These are phyloP conservation scores for Mycalesis mineus DNA, from an alignment of 2,888 invertebrate species.

Conservation along the genomic window DNA sequence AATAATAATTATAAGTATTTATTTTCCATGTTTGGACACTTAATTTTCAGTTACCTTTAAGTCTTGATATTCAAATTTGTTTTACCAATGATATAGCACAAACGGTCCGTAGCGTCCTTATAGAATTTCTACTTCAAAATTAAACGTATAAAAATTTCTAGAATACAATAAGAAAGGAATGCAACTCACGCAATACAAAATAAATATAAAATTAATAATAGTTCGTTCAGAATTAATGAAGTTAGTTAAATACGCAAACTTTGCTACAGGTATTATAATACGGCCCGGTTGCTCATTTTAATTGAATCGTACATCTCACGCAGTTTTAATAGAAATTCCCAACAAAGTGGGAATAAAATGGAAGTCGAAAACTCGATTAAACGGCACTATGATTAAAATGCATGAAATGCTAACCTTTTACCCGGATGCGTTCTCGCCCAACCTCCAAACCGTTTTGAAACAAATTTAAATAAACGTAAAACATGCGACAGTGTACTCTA, in stretches of 20 bases:
- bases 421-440: conserved; percentile 53
- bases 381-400: conserved; percentile 46
- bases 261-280: background rate
- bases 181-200: too few species aligned
- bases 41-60: too few species aligned
- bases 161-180: too few species aligned
- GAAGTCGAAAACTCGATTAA: conserved; percentile 31
- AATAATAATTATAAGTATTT: too few species aligned
- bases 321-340: conserved; percentile 14
- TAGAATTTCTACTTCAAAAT: too few species aligned
- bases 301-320: conserved; percentile 1
- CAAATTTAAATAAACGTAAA: conserved; percentile 11
- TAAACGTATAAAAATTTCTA: too few species aligned
- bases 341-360: conserved; percentile 12
- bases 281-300: background rate
- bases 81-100: too few species aligned
- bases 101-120: too few species aligned
- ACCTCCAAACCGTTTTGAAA: conserved; percentile 38
- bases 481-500: conserved; percentile 34
- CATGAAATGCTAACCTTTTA: conserved; percentile 55
- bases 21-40: too few species aligned
- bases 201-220: too few species aligned
- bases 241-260: background rate
- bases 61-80: too few species aligned
- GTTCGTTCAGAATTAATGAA: background rate